Evolutionary conservation across 2,888 invertebrate genomes (phyloP).

Genomic region (Eupeodes latifasciatus): DNA sequence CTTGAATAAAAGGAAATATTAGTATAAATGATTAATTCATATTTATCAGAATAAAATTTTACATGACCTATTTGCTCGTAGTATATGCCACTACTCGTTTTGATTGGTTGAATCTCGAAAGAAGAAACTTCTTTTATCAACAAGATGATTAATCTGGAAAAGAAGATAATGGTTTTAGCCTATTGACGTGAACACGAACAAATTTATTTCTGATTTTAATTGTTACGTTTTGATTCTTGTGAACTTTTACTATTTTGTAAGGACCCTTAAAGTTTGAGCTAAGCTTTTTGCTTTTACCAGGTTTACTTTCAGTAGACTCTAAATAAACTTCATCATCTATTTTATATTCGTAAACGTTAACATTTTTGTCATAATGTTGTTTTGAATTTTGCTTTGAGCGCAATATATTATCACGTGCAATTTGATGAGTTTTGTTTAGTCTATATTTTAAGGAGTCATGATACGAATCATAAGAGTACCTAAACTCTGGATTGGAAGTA

Average conservation of each 20-base stretch:
- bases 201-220: conserved; percentile 16
- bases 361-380: conserved; percentile 1
- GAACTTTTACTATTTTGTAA: conserved; percentile 37
- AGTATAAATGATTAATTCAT: no score
- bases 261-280: conserved; percentile 21
- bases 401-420: not conserved
- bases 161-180: no score
- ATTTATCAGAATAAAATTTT: no score
- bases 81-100: not conserved
- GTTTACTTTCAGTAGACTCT: conserved; percentile 8
- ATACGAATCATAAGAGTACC: not conserved
- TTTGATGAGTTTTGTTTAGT: conserved; percentile 1
- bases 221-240: conserved; percentile 29
- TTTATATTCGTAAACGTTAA: not conserved
- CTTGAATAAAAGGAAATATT: no score
- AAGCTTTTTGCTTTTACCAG: not conserved
- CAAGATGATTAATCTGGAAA: no score
- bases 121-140: no score
- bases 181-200: no score
- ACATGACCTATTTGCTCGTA: no score
- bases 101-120: no score
- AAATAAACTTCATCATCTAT: conserved; percentile 22
- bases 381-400: not conserved
- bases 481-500: conserved; percentile 1
- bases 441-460: conserved; percentile 7